Base-by-base conservation (phyloP, 2,797 vertebrate species). In the Dallia pectoralis region DNA sequence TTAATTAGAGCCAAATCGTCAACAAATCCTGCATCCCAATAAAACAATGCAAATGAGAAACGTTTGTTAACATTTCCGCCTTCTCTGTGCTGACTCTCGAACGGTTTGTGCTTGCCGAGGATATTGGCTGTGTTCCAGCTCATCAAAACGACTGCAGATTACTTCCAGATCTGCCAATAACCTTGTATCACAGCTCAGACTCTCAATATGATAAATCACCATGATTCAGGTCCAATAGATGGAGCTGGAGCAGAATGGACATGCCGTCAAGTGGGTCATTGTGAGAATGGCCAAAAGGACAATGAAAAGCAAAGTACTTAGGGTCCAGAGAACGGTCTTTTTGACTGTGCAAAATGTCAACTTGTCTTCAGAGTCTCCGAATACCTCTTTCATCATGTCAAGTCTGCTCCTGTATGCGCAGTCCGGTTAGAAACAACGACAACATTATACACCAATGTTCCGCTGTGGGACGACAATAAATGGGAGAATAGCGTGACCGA, bases 231-330 rank as follows among this genome's bases (percentile, higher is more conserved):
- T 19, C 62, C 69, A 29, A 3, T 64, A 77, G 70, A 77, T 70
- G 82, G 74, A 71, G 71, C 77, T 14, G 74, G 81, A 81, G 71
- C 11, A 1, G 25, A 40, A 40, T 4, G 36, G 9, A 7, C 6
- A 7, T 3, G 33, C 77, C 29, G 51, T 73, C 3, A 4, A 75
- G 53, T 19, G 63, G 77, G 61, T 78, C 27, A 32, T 29, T 9
- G 40, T 56, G 68, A 77, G 33, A 61, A 51, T 27, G 62, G 51
- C n/a, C 11, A 8, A 18, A 7, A 53, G 51, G 51, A 53, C 51
- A 53, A 11, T 53, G 8, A 53, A 22, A n/a, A 53, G 25, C 12
- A 61, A 61, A 61, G 2, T 53, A 53, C 51, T 1, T 19, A 22
- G 51, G 36, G 19, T n/a, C 49, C 15, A 53, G 19, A 53, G 16